Evolutionary conservation across 2,888 invertebrate species (phyloP).

Genomic region (Eremobia ochroleuca): DNA sequence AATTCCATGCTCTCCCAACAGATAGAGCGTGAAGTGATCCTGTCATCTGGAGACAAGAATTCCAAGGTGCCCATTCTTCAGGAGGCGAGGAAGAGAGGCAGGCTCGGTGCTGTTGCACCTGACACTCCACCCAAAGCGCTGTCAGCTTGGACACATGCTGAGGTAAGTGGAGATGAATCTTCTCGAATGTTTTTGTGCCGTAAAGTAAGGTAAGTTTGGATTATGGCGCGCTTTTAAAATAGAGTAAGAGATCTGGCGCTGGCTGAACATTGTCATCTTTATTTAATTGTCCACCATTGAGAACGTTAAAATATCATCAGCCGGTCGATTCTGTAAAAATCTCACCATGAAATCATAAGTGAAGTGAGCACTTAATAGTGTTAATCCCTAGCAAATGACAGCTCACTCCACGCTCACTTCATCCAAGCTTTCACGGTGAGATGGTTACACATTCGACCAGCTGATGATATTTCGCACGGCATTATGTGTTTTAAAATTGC

Average conservation of each 20-base stretch:
- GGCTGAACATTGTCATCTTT: not conserved
- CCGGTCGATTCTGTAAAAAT: too few species aligned
- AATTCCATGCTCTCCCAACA: conserved; percentile 76
- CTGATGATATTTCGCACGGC: too few species aligned
- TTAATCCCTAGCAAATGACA: too few species aligned
- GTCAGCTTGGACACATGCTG: conserved; percentile 92
- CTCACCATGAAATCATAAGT: too few species aligned
- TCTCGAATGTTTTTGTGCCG: not conserved
- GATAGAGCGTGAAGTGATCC: conserved; percentile 95
- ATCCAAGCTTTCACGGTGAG: too few species aligned
- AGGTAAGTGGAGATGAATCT: conserved; percentile 72
- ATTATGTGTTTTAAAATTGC: not conserved
- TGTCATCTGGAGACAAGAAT: conserved; percentile 94
- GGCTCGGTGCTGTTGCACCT: conserved; percentile 93
- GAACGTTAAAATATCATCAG: not conserved
- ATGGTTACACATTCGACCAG: too few species aligned
- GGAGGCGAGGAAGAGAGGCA: conserved; percentile 92
- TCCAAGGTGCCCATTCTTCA: conserved; percentile 95
- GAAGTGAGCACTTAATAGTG: too few species aligned
- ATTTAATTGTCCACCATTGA: not conserved
- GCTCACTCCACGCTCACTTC: too few species aligned
- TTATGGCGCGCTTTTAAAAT: not conserved
- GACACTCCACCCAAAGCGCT: conserved; percentile 94
- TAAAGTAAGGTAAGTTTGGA: conserved; percentile 19
- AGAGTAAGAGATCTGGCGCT: not conserved